Evolutionary conservation across 1,140 invertebrate species (phyloP).

Genomic region (Ladona fulva): DNA sequence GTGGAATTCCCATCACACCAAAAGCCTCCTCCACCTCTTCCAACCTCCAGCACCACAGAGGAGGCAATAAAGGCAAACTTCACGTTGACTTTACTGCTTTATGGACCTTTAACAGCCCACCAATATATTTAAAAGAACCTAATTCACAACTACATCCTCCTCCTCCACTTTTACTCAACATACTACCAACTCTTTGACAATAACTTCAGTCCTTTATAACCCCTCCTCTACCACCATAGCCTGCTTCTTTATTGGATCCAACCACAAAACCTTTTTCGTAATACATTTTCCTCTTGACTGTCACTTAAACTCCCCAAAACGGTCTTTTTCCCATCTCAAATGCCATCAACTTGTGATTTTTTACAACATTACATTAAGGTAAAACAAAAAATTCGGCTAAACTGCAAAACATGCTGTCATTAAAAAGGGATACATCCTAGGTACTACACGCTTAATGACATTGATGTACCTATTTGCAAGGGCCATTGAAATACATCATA

Average conservation of each 20-base stretch:
- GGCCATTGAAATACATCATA: background rate
- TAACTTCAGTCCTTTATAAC: background rate
- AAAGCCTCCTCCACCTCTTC: slow-evolving; percentile 2
- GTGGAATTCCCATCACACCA: slow-evolving; percentile 7
- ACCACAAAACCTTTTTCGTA: background rate
- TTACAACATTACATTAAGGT: background rate
- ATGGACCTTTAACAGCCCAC: background rate
- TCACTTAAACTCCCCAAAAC: background rate
- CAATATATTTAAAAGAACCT: background rate
- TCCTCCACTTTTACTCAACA: background rate
- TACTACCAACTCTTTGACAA: background rate
- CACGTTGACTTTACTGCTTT: background rate
- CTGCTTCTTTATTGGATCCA: background rate
- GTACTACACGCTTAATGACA: background rate
- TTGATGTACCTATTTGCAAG: background rate
- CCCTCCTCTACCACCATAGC: background rate
- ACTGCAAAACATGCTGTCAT: background rate
- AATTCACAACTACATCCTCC: background rate
- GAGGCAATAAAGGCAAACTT: slow-evolving; percentile 4
- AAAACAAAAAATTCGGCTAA: background rate
- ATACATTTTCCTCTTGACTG: background rate
- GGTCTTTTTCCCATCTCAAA: background rate
- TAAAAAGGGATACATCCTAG: background rate
- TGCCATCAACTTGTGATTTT: background rate
- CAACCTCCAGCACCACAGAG: slow-evolving; percentile 1